phyloP scores from a whole-genome alignment of 2,797 vertebrate species.

The Dipus sagitta region DNA sequence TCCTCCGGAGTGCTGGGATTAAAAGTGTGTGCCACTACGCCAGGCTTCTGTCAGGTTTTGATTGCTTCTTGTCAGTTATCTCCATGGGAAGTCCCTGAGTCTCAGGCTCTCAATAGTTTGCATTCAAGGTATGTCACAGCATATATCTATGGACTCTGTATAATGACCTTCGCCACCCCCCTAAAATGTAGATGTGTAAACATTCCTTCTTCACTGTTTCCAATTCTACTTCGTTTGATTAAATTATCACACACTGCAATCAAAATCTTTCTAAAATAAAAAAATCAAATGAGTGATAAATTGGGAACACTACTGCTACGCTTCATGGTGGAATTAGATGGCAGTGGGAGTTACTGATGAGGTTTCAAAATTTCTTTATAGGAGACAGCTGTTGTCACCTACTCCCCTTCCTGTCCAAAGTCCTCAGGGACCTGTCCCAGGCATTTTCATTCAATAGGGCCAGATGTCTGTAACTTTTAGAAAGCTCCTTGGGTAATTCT shows the following conservation, averaged over 20 bases:
- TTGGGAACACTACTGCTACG: background rate
- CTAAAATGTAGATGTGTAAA: constrained; percentile 11
- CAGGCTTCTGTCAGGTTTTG: background rate
- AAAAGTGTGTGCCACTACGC: too few species aligned
- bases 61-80: background rate
- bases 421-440: background rate
- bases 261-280: constrained; percentile 32
- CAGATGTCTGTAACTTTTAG: background rate
- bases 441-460: background rate
- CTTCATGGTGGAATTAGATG: background rate
- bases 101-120: background rate
- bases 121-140: background rate
- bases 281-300: constrained; percentile 2
- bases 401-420: background rate
- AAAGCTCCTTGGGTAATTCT: constrained; percentile 10
- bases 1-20: too few species aligned
- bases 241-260: background rate
- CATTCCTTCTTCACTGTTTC: background rate
- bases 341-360: background rate
- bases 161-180: too few species aligned
- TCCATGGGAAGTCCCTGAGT: background rate
- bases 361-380: background rate
- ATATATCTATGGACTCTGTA: background rate
- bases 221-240: background rate
- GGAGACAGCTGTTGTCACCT: background rate